phyloP scores from a whole-genome alignment of 2,797 vertebrate species.

The Paedocypris micromegethes region DNA sequence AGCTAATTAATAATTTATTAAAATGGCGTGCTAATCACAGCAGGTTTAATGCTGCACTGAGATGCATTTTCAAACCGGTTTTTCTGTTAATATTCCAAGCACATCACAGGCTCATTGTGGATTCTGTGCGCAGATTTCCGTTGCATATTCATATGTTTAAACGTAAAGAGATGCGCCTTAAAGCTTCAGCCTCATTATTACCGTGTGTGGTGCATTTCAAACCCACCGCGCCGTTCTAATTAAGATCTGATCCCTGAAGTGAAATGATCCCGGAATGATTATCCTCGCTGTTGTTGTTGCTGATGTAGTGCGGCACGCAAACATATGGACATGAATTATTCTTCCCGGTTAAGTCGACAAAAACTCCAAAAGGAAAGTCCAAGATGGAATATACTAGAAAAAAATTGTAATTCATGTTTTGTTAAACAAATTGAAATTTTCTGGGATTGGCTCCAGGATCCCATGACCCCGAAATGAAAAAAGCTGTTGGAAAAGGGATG shows the following conservation, averaged over 20 bases:
- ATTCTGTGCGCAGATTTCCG: constrained; percentile 66
- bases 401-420: too few species aligned
- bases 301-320: constrained; percentile 7
- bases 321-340: constrained; percentile 7
- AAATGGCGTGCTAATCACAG: background rate
- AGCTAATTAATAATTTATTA: too few species aligned
- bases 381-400: too few species aligned
- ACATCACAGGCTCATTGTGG: constrained; percentile 60
- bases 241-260: constrained; percentile 32
- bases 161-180: constrained; percentile 70
- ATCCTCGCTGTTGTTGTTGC: constrained; percentile 4
- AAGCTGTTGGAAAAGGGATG: too few species aligned
- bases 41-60: constrained; percentile 4
- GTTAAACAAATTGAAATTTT: too few species aligned
- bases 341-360: constrained; percentile 1
- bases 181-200: constrained; percentile 69
- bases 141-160: constrained; percentile 81
- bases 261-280: constrained; percentile 9
- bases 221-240: constrained; percentile 48
- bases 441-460: too few species aligned
- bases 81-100: constrained; percentile 68
- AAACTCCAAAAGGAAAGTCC: constrained; percentile 2
- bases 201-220: constrained; percentile 60
- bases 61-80: constrained; percentile 13
- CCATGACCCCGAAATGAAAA: too few species aligned